Percentiles rank a stretch among this genome's conserved stretches.
Conservation (phyloP, 2,888 invertebrate genomes). For the Ganaspis brasiliensis region DNA sequence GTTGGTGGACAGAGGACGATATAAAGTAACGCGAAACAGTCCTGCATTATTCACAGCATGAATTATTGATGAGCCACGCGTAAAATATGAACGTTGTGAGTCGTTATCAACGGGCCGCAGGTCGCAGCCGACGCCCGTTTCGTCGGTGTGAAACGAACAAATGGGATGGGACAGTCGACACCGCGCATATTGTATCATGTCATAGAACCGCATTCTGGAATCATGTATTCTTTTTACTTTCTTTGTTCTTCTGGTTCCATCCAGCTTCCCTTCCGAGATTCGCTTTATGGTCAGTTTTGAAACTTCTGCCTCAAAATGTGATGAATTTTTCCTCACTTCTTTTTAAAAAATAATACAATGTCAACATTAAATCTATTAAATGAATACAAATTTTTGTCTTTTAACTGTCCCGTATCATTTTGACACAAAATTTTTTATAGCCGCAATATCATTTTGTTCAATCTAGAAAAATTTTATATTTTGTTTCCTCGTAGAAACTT, state of each 20-base stretch:
- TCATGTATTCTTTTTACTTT: slow-evolving; percentile 33
- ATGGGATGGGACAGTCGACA: slow-evolving; percentile 64
- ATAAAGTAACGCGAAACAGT: slow-evolving; percentile 72
- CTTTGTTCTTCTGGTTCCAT: slow-evolving; percentile 41
- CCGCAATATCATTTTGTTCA: too few relatives aligned
- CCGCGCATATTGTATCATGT: slow-evolving; percentile 69
- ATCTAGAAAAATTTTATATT: too few relatives aligned
- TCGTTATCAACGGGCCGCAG: slow-evolving; percentile 78
- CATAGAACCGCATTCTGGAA: slow-evolving; percentile 43
- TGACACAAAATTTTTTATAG: too few relatives aligned
- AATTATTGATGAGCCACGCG: slow-evolving; percentile 79
- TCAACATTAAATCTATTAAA: neutral
- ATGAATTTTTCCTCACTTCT: slow-evolving; percentile 5
- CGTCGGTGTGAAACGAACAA: slow-evolving; percentile 47
- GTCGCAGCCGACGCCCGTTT: slow-evolving; percentile 48
- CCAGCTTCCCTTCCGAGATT: slow-evolving; percentile 17
- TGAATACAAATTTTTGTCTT: too few relatives aligned
- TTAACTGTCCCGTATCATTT: too few relatives aligned
- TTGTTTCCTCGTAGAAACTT: too few relatives aligned
- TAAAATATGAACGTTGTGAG: slow-evolving; percentile 79
- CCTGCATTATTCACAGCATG: slow-evolving; percentile 79
- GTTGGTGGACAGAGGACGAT: slow-evolving; percentile 46
- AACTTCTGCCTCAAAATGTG: slow-evolving; percentile 3
- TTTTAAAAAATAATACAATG: neutral
- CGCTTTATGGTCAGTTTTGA: slow-evolving; percentile 22